A percentile compares a stretch with the other conserved stretches of the same genome.
Conservation (phyloP, 1,140 invertebrate species). For the Oppia nitens region DNA sequence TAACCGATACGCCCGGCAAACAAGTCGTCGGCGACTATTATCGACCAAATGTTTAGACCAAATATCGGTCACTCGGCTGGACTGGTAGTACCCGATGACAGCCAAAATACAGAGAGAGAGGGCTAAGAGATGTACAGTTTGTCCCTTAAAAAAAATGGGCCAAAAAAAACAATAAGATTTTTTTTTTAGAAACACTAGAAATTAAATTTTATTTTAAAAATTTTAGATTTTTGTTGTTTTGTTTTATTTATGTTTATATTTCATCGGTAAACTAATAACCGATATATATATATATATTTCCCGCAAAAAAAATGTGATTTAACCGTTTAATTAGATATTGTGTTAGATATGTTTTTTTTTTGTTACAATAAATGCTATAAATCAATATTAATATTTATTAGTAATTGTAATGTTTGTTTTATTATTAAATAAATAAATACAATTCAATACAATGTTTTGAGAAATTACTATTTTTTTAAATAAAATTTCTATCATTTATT, state of each 20-base stretch:
- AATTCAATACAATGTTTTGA: no score
- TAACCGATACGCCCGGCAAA: conserved; percentile 26
- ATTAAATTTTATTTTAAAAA: conserved; percentile 53
- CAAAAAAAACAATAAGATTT: conserved; percentile 58
- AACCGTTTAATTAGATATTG: no score
- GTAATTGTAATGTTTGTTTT: no score
- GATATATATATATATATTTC: no score
- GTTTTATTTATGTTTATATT: not conserved
- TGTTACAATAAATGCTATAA: no score
- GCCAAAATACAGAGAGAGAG: conserved; percentile 47
- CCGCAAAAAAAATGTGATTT: no score
- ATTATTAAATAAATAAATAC: no score
- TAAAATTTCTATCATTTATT: no score
- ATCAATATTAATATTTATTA: no score
- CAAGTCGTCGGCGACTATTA: conserved; percentile 21
- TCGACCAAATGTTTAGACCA: conserved; percentile 41
- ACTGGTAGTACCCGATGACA: conserved; percentile 43
- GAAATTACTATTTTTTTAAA: no score
- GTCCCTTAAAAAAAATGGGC: conserved; percentile 58
- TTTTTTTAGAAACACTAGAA: conserved; percentile 59
- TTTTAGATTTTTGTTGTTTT: not conserved
- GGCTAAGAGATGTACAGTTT: conserved; percentile 60
- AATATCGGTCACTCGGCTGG: conserved; percentile 74
- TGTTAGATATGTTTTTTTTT: no score
- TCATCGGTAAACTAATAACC: not conserved